Conservation (phyloP, 1,140 invertebrate genomes). For the Panulirus ornatus region DNA sequence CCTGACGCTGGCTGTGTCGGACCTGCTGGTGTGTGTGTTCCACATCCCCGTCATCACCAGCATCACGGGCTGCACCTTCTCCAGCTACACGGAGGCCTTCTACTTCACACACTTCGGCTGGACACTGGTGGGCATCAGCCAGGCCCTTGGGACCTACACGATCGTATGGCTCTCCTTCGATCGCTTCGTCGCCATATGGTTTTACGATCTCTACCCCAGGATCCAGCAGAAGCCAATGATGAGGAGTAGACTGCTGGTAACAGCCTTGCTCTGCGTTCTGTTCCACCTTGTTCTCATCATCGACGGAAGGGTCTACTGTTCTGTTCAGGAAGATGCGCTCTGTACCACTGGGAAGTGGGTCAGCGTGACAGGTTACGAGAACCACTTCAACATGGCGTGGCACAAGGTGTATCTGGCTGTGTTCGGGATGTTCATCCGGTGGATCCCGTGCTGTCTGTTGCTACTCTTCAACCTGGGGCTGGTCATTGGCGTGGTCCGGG, state of each 20-base stretch:
- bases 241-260: slow-evolving; percentile 38
- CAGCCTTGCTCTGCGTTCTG: not conserved
- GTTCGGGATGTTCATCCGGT: slow-evolving; percentile 31
- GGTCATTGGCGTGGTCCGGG: slow-evolving; percentile 28
- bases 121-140: slow-evolving; percentile 30
- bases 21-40: slow-evolving; percentile 57
- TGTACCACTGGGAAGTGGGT: slow-evolving; percentile 24
- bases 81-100: slow-evolving; percentile 32
- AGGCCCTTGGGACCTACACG: slow-evolving; percentile 25
- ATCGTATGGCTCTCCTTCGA: slow-evolving; percentile 49
- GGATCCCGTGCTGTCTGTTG: slow-evolving; percentile 25
- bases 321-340: not conserved
- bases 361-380: slow-evolving; percentile 26
- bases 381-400: slow-evolving; percentile 23
- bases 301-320: not conserved
- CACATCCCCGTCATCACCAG: slow-evolving; percentile 53
- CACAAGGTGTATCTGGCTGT: slow-evolving; percentile 36
- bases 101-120: slow-evolving; percentile 56
- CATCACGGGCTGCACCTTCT: slow-evolving; percentile 52
- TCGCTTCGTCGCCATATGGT: slow-evolving; percentile 57
- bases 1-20: slow-evolving; percentile 30
- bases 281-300: slow-evolving; percentile 23
- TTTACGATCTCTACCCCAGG: slow-evolving; percentile 36
- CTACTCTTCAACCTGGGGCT: slow-evolving; percentile 38
- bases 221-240: slow-evolving; percentile 36